Evolutionary conservation across 2,797 vertebrate genomes (phyloP).

Genomic region (Uromys caudimaculatus): DNA sequence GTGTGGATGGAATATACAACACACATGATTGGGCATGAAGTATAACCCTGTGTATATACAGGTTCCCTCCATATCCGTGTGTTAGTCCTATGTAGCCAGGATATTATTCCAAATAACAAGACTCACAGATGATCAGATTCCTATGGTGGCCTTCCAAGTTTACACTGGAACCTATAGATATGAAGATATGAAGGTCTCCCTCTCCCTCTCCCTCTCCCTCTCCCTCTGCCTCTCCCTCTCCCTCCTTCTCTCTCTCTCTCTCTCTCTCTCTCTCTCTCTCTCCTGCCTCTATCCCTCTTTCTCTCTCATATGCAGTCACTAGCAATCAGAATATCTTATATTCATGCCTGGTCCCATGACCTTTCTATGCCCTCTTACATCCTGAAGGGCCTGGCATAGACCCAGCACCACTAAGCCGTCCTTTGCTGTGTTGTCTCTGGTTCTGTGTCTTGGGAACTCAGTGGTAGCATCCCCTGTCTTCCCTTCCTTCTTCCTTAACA

Average conservation of each 20-base stretch:
- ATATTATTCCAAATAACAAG: background rate
- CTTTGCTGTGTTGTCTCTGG: slow-evolving; percentile 19
- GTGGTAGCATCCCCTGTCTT: background rate
- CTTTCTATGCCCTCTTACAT: slow-evolving; percentile 36
- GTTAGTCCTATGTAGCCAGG: background rate
- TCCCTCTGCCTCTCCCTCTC: background rate
- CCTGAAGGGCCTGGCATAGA: background rate
- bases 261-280: background rate
- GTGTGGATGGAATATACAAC: background rate
- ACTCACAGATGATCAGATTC: background rate
- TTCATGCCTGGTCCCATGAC: background rate
- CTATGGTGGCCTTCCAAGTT: background rate
- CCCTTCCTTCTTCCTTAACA: background rate
- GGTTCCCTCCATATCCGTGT: background rate
- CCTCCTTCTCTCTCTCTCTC: too few species aligned
- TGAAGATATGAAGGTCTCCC: background rate
- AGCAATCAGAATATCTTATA: slow-evolving; percentile 20
- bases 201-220: background rate
- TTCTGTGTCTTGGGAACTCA: background rate
- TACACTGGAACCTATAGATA: background rate
- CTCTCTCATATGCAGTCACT: background rate
- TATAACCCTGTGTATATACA: background rate
- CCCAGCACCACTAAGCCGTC: background rate
- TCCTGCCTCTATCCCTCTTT: background rate
- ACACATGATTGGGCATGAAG: background rate